phyloP scores from a whole-genome alignment of 2,113 vertebrate genomes.

The Andinoacara biseriatus region DNA sequence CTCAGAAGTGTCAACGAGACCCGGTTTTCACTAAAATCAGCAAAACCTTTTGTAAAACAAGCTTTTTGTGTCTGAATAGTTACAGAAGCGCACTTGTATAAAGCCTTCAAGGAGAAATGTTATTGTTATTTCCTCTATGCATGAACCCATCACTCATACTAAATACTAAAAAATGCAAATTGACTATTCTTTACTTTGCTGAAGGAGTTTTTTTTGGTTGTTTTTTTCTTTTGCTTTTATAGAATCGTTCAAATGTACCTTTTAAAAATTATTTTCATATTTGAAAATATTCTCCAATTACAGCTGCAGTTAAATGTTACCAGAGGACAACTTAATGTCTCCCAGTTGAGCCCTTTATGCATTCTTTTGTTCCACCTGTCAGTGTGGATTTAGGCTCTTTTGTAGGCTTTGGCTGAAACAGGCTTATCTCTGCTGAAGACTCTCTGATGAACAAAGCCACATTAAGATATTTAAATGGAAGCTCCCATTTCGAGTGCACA shows the following conservation, averaged over 20 bases:
- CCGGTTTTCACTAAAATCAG: neutral
- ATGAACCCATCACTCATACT: neutral
- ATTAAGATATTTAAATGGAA: conserved; percentile 76
- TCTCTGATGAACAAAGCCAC: conserved; percentile 77
- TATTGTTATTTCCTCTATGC: neutral
- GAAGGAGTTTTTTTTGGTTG: neutral
- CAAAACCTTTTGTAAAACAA: neutral
- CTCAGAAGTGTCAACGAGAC: conserved; percentile 1
- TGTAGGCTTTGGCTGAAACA: conserved; percentile 77
- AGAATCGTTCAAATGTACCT: neutral
- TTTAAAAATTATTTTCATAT: neutral
- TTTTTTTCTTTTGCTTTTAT: neutral
- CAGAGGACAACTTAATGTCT: conserved; percentile 69
- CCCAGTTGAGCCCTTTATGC: conserved; percentile 56
- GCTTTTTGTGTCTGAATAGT: neutral
- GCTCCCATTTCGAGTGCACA: conserved; percentile 54
- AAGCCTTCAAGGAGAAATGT: neutral
- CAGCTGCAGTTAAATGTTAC: conserved; percentile 35
- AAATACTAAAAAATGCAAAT: neutral
- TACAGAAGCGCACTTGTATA: neutral
- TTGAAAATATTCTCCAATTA: neutral
- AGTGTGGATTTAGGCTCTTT: conserved; percentile 78
- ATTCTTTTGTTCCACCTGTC: conserved; percentile 83
- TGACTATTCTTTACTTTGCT: neutral
- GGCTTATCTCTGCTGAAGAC: conserved; percentile 80